Percentiles rank a stretch among this genome's conserved stretches.
phyloP scores from a whole-genome alignment of 2,888 invertebrate genomes.

The Spisula subtruncata region DNA sequence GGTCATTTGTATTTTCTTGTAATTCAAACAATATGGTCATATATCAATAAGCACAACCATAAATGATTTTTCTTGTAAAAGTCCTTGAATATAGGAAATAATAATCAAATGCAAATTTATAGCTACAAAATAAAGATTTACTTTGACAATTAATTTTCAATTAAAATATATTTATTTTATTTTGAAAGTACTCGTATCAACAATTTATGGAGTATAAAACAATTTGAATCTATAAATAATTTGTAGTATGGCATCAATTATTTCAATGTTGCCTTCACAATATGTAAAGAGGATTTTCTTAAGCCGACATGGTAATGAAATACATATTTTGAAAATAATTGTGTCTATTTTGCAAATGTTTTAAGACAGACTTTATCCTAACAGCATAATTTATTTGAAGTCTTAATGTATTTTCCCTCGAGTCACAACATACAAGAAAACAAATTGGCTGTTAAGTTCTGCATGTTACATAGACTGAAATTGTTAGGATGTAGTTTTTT shows the following conservation, averaged over 20 bases:
- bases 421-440: constrained; percentile 15
- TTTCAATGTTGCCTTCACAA: background rate
- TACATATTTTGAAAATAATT: background rate
- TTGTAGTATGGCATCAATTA: background rate
- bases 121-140: no score
- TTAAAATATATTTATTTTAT: no score
- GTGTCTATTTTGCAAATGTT: background rate
- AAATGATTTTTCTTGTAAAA: no score
- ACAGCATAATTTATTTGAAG: constrained; percentile 16
- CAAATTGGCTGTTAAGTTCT: constrained; percentile 19
- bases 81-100: no score
- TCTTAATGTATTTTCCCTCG: constrained; percentile 3
- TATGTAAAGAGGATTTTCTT: background rate
- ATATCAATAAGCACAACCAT: no score
- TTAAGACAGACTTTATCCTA: background rate
- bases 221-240: background rate
- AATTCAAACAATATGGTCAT: no score
- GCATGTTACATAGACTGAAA: constrained; percentile 14
- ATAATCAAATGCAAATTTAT: no score
- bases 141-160: no score
- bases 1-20: no score
- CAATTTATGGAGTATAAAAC: background rate
- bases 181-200: no score
- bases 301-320: background rate
- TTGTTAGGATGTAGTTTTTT: constrained; percentile 34